Percentiles rank a stretch among this genome's conserved stretches.
Conservation (phyloP, 2,888 invertebrate genomes). For the Dugesia japonica region DNA sequence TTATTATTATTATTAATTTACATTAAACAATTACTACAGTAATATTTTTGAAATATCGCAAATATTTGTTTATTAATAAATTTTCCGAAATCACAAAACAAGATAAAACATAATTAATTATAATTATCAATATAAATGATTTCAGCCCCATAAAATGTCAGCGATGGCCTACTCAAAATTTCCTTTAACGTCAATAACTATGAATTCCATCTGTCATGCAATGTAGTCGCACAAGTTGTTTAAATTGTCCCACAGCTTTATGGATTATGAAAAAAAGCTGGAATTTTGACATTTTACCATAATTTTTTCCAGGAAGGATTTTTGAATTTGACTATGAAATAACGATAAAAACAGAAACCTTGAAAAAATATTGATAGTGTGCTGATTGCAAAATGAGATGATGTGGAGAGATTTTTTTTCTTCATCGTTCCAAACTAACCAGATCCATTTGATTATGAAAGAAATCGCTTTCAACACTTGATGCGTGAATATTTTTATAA, state of each 20-base stretch:
- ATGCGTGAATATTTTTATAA: background rate
- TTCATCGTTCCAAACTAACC: slow-evolving; percentile 5
- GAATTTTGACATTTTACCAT: background rate
- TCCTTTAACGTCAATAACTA: slow-evolving; percentile 1
- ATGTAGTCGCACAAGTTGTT: slow-evolving; percentile 13
- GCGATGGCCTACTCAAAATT: background rate
- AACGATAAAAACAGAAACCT: slow-evolving; percentile 1
- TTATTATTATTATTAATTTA: too few relatives aligned
- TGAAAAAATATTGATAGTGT: slow-evolving; percentile 20
- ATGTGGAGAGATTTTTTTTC: background rate
- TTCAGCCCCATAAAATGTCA: background rate
- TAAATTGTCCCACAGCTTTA: slow-evolving; percentile 11
- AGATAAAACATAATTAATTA: too few relatives aligned
- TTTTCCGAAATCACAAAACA: too few relatives aligned
- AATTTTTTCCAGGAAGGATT: background rate
- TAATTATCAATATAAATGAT: background rate
- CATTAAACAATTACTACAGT: too few relatives aligned
- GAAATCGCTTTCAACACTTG: background rate
- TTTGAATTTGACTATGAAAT: slow-evolving; percentile 5
- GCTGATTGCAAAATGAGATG: slow-evolving; percentile 13
- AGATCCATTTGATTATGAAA: slow-evolving; percentile 5
- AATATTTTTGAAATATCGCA: too few relatives aligned
- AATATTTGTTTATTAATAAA: too few relatives aligned
- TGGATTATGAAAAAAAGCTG: background rate
- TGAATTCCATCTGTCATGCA: slow-evolving; percentile 3